Evolutionary conservation across 2,113 vertebrate genomes (phyloP).

Genomic region (Microcebus ravelobensis): DNA sequence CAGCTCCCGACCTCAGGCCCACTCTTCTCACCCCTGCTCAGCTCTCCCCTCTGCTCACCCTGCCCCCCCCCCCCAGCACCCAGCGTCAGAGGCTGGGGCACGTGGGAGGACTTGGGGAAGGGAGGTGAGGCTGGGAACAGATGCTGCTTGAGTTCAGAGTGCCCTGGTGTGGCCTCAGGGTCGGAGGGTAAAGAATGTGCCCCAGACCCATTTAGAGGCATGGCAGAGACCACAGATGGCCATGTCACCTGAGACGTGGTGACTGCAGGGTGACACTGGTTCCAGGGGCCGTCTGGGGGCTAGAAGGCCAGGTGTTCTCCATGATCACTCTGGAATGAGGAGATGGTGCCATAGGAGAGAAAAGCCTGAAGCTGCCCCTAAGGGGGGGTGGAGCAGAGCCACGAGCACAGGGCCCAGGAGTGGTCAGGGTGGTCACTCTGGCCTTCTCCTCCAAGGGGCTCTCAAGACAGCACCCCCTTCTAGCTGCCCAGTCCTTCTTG

Average conservation of each 20-base stretch:
- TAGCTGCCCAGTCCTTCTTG: fast-evolving
- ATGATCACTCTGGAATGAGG: background rate
- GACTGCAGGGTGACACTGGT: background rate
- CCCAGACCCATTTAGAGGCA: background rate
- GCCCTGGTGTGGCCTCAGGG: background rate
- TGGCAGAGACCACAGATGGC: background rate
- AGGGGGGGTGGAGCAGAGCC: no score
- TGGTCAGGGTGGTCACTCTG: fast-evolving
- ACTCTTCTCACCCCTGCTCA: background rate
- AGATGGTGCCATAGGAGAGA: background rate
- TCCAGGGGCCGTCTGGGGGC: background rate
- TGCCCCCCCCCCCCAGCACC: fast-evolving
- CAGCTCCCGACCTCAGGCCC: background rate
- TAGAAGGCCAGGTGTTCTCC: background rate
- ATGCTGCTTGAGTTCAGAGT: background rate
- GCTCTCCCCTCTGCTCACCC: background rate
- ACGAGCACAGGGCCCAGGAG: background rate
- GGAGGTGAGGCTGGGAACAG: background rate
- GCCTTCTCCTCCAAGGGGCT: background rate
- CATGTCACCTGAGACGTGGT: fast-evolving
- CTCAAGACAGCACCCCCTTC: background rate
- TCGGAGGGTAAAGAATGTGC: background rate
- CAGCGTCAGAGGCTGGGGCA: background rate
- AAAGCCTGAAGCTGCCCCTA: background rate
- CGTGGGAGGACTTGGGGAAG: no score